Conservation (phyloP, 2,113 vertebrate species). For the Platanista minor region DNA sequence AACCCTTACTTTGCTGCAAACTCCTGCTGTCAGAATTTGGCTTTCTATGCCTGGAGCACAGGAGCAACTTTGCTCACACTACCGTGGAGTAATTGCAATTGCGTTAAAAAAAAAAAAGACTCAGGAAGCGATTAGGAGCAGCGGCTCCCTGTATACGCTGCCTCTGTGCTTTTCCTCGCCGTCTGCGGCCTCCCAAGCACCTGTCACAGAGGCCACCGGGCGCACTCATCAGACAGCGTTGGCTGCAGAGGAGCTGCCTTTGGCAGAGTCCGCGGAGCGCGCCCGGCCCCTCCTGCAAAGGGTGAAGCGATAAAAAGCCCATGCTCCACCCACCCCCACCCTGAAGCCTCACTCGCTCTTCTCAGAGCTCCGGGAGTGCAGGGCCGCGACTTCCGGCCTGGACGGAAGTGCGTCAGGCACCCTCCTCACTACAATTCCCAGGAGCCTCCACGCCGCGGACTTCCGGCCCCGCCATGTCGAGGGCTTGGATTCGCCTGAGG, state of each 20-base stretch:
- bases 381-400: rapidly evolving
- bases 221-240: no score
- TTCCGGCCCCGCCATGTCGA: background rate
- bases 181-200: background rate
- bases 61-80: background rate
- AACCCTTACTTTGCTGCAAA: background rate
- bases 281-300: no score
- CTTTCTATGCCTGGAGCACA: background rate
- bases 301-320: rapidly evolving
- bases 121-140: no score
- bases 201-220: rapidly evolving
- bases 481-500: rapidly evolving
- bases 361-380: rapidly evolving
- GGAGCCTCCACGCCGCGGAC: background rate
- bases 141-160: background rate
- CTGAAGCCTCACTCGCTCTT: rapidly evolving
- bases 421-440: background rate
- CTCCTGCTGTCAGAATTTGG: background rate
- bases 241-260: background rate
- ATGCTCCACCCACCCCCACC: background rate
- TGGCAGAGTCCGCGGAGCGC: rapidly evolving
- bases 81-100: background rate
- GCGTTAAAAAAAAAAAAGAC: background rate
- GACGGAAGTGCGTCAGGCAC: background rate
- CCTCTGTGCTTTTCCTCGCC: background rate